These are phyloP conservation scores for Muraenolepis orangiensis DNA, from an alignment of 2,797 vertebrate genomes.

Conservation along the genomic window DNA sequence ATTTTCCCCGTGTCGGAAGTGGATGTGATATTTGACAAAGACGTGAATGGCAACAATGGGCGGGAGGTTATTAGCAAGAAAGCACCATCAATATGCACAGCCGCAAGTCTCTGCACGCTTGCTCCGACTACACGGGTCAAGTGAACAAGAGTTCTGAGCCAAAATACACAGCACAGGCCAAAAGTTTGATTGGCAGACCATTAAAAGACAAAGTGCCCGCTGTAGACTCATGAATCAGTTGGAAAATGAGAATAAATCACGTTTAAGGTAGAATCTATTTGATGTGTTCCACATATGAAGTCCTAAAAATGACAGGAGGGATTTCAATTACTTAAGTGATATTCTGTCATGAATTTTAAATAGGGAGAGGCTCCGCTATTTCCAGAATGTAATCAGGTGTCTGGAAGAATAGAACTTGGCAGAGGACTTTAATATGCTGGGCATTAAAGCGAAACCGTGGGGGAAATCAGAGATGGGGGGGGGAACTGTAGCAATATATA, in stretches of 20 bases:
- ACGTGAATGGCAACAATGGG: background rate
- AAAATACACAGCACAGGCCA: background rate
- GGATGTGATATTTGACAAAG: background rate
- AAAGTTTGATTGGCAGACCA: background rate
- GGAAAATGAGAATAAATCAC: background rate
- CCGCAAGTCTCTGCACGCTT: background rate
- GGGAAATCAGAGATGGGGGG: background rate
- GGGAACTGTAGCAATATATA: background rate
- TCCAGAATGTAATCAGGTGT: background rate
- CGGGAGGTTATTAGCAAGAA: background rate
- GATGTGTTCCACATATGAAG: background rate
- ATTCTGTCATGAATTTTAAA: conserved; percentile 1
- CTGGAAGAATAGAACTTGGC: background rate
- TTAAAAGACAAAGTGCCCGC: conserved; percentile 1
- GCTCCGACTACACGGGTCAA: background rate
- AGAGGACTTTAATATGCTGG: background rate
- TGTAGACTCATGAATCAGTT: background rate
- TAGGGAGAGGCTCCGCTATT: background rate
- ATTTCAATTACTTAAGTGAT: background rate
- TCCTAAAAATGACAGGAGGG: background rate
- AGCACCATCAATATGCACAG: background rate
- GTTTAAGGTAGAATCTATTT: background rate
- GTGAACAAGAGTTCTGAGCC: background rate
- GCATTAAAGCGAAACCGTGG: background rate
- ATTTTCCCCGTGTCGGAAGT: background rate